phyloP scores from a whole-genome alignment of 2,797 vertebrate species.

The Propithecus deckenii region DNA sequence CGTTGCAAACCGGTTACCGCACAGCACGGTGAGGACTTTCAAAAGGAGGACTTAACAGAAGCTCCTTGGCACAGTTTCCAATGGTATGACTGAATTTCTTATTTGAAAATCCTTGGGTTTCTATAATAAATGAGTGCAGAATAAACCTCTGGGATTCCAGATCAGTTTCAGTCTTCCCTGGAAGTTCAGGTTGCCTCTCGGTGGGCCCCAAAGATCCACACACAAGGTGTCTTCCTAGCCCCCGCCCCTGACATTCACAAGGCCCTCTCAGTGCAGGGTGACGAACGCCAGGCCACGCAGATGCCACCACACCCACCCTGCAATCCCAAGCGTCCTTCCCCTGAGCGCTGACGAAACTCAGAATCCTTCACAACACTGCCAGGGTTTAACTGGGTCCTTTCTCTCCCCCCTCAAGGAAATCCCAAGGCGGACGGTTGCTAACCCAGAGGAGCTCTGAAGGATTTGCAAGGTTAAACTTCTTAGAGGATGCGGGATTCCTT shows the following conservation, averaged over 20 bases:
- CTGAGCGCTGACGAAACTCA: not conserved
- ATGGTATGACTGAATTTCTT: not conserved
- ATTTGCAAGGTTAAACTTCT: accelerated
- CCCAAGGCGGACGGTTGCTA: not conserved
- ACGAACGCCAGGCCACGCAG: not conserved
- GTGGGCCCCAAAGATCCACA: not conserved
- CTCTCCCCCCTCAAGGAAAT: not conserved
- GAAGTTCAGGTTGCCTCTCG: not conserved
- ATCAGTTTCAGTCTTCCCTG: no score
- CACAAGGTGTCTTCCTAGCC: not conserved
- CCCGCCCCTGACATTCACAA: accelerated
- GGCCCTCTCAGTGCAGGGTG: not conserved
- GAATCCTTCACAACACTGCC: accelerated
- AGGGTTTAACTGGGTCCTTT: accelerated
- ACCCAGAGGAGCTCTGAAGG: not conserved
- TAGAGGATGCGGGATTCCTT: accelerated
- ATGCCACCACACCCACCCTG: accelerated
- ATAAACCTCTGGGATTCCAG: not conserved
- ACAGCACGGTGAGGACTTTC: accelerated
- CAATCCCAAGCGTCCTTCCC: not conserved
- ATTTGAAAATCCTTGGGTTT: not conserved
- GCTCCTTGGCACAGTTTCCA: not conserved
- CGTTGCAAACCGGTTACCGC: accelerated
- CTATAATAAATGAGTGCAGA: no score
- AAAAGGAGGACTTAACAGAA: not conserved